These are phyloP conservation scores for Ciconia stormi DNA, from an alignment of 2,113 vertebrate genomes.

Conservation along the genomic window DNA sequence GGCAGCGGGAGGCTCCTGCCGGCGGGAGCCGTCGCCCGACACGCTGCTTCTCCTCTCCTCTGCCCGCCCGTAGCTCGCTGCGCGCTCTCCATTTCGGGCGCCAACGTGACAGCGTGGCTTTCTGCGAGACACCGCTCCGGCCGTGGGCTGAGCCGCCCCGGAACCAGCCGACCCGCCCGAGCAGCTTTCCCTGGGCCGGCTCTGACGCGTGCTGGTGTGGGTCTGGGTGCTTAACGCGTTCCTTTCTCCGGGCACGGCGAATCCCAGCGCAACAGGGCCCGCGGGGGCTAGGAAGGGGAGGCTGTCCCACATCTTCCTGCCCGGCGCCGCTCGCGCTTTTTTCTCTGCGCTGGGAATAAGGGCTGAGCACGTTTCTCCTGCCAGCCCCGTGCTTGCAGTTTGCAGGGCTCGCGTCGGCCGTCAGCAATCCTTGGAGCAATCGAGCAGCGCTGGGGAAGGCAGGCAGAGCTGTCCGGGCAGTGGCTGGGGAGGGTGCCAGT, in stretches of 20 bases:
- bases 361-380: neutral
- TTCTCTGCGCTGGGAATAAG: neutral
- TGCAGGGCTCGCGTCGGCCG: rapidly evolving
- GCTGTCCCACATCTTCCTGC: neutral
- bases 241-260: too few relatives aligned
- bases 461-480: neutral
- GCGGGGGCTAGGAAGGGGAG: neutral
- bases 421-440: neutral
- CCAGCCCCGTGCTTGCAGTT: too few relatives aligned
- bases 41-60: neutral
- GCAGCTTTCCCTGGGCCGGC: neutral
- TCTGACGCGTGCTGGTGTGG: neutral
- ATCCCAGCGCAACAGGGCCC: neutral
- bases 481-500: neutral
- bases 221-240: neutral
- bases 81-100: too few relatives aligned
- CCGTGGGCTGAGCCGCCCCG: neutral
- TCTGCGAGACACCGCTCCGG: neutral
- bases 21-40: neutral
- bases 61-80: neutral
- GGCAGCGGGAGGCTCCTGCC: neutral
- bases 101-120: neutral
- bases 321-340: neutral
- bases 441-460: neutral
- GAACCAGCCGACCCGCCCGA: neutral